Evolutionary conservation across 2,113 vertebrate genomes (phyloP).

Genomic region (Pionites leucogaster): DNA sequence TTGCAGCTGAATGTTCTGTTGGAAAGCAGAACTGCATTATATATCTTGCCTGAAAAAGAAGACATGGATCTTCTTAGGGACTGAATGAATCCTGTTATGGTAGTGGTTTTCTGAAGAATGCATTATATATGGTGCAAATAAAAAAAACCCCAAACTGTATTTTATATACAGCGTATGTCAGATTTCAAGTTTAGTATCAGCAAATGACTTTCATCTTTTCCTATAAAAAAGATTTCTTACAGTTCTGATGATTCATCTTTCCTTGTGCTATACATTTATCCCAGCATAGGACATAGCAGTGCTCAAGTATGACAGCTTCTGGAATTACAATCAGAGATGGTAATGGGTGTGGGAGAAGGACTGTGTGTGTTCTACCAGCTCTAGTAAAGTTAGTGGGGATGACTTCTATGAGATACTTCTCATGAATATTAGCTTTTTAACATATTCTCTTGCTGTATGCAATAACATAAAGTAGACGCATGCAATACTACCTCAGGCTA

Average conservation of each 20-base stretch:
- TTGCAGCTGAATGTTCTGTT: neutral
- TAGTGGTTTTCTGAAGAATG: neutral
- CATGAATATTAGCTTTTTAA: neutral
- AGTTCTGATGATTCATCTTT: neutral
- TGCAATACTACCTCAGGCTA: neutral
- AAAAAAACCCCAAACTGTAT: neutral
- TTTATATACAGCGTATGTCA: neutral
- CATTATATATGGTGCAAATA: neutral
- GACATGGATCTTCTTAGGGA: neutral
- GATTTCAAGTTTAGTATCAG: neutral
- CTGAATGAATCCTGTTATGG: neutral
- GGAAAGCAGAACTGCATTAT: neutral
- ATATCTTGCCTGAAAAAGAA: neutral
- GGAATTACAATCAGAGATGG: neutral
- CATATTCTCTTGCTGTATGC: neutral
- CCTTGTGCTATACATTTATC: neutral
- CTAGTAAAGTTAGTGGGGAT: neutral
- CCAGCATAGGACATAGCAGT: neutral
- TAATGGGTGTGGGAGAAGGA: neutral
- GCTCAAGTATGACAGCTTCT: neutral
- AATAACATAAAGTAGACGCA: neutral
- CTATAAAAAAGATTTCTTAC: neutral
- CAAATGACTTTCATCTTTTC: neutral
- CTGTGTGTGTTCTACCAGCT: neutral
- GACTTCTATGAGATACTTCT: neutral